These are phyloP conservation scores for Limosa lapponica DNA, from an alignment of 2,797 vertebrate genomes.

Conservation along the genomic window DNA sequence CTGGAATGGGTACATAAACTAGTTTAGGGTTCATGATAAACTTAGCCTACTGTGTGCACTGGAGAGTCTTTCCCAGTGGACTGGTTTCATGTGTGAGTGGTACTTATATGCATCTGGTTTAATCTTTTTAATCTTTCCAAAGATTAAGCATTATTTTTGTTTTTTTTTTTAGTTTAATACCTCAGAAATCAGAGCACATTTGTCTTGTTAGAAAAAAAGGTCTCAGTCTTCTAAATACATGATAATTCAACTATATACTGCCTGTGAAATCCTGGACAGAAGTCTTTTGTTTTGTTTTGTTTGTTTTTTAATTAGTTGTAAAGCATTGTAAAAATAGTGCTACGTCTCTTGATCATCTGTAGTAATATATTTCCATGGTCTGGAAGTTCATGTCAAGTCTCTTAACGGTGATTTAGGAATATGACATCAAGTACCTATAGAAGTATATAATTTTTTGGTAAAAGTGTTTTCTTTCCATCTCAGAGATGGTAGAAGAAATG, in stretches of 20 bases:
- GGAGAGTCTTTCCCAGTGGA: background rate
- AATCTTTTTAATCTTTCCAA: background rate
- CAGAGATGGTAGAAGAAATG: background rate
- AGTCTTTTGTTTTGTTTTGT: background rate
- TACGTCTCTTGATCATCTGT: background rate
- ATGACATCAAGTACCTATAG: background rate
- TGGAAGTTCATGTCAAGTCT: background rate
- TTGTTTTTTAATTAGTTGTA: background rate
- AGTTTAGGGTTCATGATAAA: background rate
- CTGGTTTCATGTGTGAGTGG: background rate
- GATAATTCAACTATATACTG: background rate
- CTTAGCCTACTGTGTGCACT: background rate
- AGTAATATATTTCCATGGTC: background rate
- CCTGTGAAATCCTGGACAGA: background rate
- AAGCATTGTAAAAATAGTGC: background rate
- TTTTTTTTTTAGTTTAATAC: background rate
- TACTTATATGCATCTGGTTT: background rate
- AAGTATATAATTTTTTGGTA: background rate
- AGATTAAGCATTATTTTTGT: background rate
- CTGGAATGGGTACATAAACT: background rate
- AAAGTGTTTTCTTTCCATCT: background rate
- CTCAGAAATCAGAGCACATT: background rate
- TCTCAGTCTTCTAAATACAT: background rate
- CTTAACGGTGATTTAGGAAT: background rate
- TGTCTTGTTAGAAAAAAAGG: background rate